Conservation (phyloP, 2,888 invertebrate species). For the Toxonevra muliebris region DNA sequence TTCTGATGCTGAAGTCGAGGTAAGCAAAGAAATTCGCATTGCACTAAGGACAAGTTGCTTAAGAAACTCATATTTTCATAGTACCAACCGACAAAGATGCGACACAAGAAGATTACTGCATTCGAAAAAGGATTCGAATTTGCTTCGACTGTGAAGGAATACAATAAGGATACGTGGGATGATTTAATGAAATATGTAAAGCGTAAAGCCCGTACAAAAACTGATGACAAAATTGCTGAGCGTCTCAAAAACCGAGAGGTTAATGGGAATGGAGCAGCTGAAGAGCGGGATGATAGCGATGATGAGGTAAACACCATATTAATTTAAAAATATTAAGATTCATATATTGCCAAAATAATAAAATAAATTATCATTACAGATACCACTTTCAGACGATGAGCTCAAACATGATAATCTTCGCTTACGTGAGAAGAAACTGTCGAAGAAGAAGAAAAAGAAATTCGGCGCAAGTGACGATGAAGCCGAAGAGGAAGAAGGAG, state of each 20-base stretch:
- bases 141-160: slow-evolving; percentile 79
- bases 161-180: slow-evolving; percentile 84
- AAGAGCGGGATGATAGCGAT: slow-evolving; percentile 68
- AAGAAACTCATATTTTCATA: slow-evolving; percentile 60
- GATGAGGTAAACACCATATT: slow-evolving; percentile 65
- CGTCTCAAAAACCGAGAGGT: slow-evolving; percentile 67
- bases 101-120: slow-evolving; percentile 75
- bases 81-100: slow-evolving; percentile 86
- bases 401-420: slow-evolving; percentile 76
- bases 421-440: slow-evolving; percentile 72
- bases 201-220: slow-evolving; percentile 80
- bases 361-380: slow-evolving; percentile 50
- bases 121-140: slow-evolving; percentile 86
- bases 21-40: slow-evolving; percentile 59
- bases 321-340: not conserved
- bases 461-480: slow-evolving; percentile 60
- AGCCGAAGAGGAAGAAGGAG: slow-evolving; percentile 66
- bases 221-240: slow-evolving; percentile 84
- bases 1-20: slow-evolving; percentile 83
- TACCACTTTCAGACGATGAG: slow-evolving; percentile 81
- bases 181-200: slow-evolving; percentile 82
- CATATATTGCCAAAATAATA: too few relatives aligned
- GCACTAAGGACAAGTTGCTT: slow-evolving; percentile 12
- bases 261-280: slow-evolving; percentile 61
- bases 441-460: slow-evolving; percentile 66